Evolutionary conservation across 2,888 invertebrate genomes (phyloP).

Genomic region (Hypolimnas misippus): DNA sequence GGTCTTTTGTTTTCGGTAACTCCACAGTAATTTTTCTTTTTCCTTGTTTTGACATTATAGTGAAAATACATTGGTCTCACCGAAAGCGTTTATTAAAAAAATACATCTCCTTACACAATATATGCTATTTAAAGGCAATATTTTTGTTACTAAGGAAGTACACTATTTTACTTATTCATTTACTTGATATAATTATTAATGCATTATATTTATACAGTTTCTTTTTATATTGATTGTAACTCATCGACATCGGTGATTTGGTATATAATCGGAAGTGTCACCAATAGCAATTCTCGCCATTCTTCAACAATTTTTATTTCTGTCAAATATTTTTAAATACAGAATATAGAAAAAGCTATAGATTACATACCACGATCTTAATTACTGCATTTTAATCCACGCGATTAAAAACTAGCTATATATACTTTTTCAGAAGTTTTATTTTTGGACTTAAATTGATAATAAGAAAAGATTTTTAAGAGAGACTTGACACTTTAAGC

Average conservation of each 20-base stretch:
- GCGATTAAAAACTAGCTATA: too few relatives aligned
- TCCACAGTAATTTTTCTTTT: conserved; percentile 91
- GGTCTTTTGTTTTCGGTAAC: conserved; percentile 87
- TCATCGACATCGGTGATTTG: conserved; percentile 1
- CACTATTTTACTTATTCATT: background rate
- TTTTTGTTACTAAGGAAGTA: conserved; percentile 1
- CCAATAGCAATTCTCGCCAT: background rate
- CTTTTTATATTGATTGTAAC: background rate
- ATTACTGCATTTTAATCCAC: too few relatives aligned
- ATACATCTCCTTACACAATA: conserved; percentile 36
- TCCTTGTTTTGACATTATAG: conserved; percentile 86
- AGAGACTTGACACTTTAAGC: too few relatives aligned
- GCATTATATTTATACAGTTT: background rate
- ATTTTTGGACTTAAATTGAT: too few relatives aligned
- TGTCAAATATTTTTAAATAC: background rate
- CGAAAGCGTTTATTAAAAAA: conserved; percentile 48
- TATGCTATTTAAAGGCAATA: conserved; percentile 14
- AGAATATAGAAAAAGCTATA: too few relatives aligned
- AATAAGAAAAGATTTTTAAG: too few relatives aligned
- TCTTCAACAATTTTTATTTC: background rate
- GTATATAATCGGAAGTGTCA: background rate
- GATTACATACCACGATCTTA: too few relatives aligned
- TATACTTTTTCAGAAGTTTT: too few relatives aligned
- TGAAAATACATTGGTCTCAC: conserved; percentile 76
- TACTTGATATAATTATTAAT: background rate